Evolutionary conservation across 2,797 vertebrate genomes (phyloP).

Genomic region (Sebastes vulpes): DNA sequence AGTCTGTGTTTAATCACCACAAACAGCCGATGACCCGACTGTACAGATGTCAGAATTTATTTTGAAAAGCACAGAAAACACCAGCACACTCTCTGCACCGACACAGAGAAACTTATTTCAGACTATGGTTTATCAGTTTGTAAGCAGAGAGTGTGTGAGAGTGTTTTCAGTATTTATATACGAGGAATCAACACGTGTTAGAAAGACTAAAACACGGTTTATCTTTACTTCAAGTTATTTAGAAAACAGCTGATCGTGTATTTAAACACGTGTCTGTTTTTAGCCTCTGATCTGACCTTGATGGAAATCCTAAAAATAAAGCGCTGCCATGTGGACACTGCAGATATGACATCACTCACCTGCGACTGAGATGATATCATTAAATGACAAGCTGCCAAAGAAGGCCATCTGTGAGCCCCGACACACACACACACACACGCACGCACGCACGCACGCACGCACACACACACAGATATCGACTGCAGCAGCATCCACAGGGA

Average conservation of each 20-base stretch:
- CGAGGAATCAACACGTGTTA: neutral
- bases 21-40: too few relatives aligned
- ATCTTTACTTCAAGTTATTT: neutral
- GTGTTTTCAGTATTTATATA: neutral
- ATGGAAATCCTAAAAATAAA: neutral
- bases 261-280: neutral
- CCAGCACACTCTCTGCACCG: neutral
- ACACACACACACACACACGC: neutral
- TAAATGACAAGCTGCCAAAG: conserved; percentile 50
- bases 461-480: conserved; percentile 1
- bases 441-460: neutral
- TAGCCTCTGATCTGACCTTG: conserved; percentile 10
- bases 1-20: too few relatives aligned
- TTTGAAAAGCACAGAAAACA: neutral
- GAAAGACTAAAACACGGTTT: neutral
- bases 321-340: conserved; percentile 16
- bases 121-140: neutral
- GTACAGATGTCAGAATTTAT: neutral
- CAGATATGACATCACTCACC: conserved; percentile 67
- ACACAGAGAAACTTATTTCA: neutral
- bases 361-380: conserved; percentile 48
- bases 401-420: conserved; percentile 38
- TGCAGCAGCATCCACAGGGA: conserved; percentile 21
- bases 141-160: neutral
- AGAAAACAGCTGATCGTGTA: neutral